These are phyloP conservation scores for Episyrphus balteatus DNA, from an alignment of 1,140 invertebrate species.

Conservation along the genomic window DNA sequence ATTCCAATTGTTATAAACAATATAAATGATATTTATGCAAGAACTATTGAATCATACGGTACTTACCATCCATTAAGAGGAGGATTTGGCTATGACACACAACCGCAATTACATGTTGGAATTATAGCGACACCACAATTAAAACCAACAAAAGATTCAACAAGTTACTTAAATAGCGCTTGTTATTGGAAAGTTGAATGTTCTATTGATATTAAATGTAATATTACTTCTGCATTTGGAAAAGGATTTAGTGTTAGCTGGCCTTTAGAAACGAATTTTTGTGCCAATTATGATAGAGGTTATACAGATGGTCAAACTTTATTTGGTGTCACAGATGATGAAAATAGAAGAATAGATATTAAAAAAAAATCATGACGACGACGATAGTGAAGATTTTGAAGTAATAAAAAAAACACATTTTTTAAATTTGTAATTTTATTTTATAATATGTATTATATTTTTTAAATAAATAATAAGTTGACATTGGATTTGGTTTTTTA, in stretches of 20 bases:
- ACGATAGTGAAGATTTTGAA: not conserved
- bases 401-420: not conserved
- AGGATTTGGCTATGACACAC: not conserved
- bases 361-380: not conserved
- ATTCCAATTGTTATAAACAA: conserved; percentile 2
- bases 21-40: conserved; percentile 1
- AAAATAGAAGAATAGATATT: not conserved
- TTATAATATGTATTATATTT: not conserved
- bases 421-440: not conserved
- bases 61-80: not conserved
- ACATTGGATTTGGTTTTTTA: not conserved
- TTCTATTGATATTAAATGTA: not conserved
- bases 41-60: not conserved
- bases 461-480: not conserved
- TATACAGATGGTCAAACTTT: not conserved
- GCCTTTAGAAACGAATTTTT: not conserved
- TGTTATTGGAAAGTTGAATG: conserved; percentile 2
- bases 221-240: not conserved
- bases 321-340: not conserved
- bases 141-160: conserved; percentile 1
- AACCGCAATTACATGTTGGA: conserved; percentile 11
- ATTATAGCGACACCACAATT: conserved; percentile 9
- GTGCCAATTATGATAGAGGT: not conserved
- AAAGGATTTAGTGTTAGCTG: not conserved
- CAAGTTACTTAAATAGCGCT: not conserved